Percentiles rank a stretch among this genome's conserved stretches.
Conservation (phyloP, 2,797 vertebrate species). For the Argya squamiceps region DNA sequence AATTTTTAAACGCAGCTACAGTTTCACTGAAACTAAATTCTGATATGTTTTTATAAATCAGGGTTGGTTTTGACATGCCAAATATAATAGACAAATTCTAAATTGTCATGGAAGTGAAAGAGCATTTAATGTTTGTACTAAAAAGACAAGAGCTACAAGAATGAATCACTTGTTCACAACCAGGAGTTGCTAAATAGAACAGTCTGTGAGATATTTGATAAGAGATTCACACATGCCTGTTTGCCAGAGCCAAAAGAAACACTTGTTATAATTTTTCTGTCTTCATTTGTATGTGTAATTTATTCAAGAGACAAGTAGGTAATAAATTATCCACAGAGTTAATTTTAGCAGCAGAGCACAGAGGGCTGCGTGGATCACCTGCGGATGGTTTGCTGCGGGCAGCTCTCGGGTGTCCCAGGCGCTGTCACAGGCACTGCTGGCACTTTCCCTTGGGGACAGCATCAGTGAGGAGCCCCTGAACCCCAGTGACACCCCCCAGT, state of each 20-base stretch:
- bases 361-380: background rate
- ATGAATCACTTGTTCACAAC: conserved; percentile 38
- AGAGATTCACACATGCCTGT: conserved; percentile 33
- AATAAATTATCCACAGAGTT: conserved; percentile 35
- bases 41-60: background rate
- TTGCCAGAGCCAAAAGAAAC: conserved; percentile 54
- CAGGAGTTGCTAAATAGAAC: conserved; percentile 44
- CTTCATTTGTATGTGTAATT: conserved; percentile 49
- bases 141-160: conserved; percentile 52
- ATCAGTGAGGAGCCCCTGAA: background rate
- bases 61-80: conserved; percentile 23
- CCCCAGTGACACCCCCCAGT: background rate
- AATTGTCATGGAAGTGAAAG: conserved; percentile 27
- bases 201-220: conserved; percentile 55
- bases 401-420: background rate
- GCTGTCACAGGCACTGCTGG: background rate
- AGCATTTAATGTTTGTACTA: conserved; percentile 37
- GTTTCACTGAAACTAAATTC: background rate
- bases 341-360: background rate
- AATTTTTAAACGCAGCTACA: background rate
- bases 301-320: conserved; percentile 52
- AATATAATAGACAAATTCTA: conserved; percentile 33
- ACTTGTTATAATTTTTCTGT: conserved; percentile 12
- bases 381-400: background rate
- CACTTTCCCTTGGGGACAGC: background rate